These are phyloP conservation scores for Trichechus manatus DNA, from an alignment of 2,113 vertebrate species.

Conservation along the genomic window DNA sequence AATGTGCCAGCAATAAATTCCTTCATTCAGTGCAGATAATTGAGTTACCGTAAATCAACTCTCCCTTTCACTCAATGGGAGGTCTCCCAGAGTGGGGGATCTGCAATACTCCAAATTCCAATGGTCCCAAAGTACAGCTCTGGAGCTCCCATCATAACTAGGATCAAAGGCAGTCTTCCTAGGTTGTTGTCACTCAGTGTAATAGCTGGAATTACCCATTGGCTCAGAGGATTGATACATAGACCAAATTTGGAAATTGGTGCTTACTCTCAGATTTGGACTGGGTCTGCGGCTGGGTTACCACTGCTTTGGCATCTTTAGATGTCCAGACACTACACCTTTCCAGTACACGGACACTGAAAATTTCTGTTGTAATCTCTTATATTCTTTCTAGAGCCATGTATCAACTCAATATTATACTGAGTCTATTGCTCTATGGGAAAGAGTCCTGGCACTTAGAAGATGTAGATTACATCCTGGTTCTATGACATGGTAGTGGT, in stretches of 20 bases:
- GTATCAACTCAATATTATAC: not conserved
- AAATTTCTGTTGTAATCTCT: not conserved
- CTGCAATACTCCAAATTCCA: not conserved
- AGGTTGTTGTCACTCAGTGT: fast-evolving
- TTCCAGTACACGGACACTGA: not conserved
- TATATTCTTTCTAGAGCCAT: not conserved
- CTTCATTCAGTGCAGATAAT: not conserved
- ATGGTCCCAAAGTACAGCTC: not conserved
- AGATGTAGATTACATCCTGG: not conserved
- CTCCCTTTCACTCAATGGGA: not conserved
- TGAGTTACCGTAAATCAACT: not conserved
- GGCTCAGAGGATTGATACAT: not conserved
- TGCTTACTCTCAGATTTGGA: not conserved
- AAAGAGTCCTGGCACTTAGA: not conserved
- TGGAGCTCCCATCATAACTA: not conserved
- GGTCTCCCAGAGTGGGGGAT: not conserved
- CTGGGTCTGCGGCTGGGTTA: not conserved
- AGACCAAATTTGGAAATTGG: not conserved
- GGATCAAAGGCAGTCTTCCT: not conserved
- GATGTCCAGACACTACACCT: not conserved
- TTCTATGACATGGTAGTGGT: not conserved
- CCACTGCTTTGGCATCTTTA: not conserved
- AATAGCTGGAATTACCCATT: not conserved
- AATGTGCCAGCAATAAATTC: not conserved
- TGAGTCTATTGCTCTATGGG: not conserved